These are phyloP conservation scores for Sitodiplosis mosellana DNA, from an alignment of 1,140 invertebrate species.

Conservation along the genomic window DNA sequence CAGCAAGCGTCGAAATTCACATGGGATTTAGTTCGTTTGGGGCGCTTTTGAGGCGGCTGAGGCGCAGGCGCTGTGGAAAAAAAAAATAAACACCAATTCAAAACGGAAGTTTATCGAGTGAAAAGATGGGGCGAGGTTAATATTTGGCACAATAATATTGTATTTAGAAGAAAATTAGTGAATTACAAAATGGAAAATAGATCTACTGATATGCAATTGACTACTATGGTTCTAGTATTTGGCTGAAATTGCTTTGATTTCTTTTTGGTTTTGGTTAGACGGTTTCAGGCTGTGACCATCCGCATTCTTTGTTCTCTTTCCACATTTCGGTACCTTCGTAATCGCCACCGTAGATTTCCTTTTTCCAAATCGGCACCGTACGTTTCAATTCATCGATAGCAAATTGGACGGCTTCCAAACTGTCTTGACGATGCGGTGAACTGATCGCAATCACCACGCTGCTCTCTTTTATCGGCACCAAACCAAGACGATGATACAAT, in stretches of 20 bases:
- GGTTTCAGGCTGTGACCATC: slow-evolving; percentile 29
- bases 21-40: background rate
- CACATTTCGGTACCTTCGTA: slow-evolving; percentile 28
- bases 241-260: slow-evolving; percentile 10
- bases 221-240: slow-evolving; percentile 45
- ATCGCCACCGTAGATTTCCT: slow-evolving; percentile 63
- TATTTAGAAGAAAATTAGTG: no score
- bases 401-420: slow-evolving; percentile 62
- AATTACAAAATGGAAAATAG: background rate
- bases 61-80: background rate
- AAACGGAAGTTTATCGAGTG: background rate
- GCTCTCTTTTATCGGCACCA: slow-evolving; percentile 71
- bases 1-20: slow-evolving; percentile 16
- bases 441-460: slow-evolving; percentile 83
- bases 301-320: slow-evolving; percentile 67
- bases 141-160: background rate
- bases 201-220: slow-evolving; percentile 5
- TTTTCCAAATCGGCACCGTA: slow-evolving; percentile 91
- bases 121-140: background rate
- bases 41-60: background rate
- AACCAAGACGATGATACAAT: slow-evolving; percentile 63
- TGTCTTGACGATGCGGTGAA: slow-evolving; percentile 67
- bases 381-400: slow-evolving; percentile 76
- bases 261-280: no score
- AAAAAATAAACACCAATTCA: background rate